phyloP scores from a whole-genome alignment of 2,888 invertebrate genomes.

The Lycaena phlaeas region DNA sequence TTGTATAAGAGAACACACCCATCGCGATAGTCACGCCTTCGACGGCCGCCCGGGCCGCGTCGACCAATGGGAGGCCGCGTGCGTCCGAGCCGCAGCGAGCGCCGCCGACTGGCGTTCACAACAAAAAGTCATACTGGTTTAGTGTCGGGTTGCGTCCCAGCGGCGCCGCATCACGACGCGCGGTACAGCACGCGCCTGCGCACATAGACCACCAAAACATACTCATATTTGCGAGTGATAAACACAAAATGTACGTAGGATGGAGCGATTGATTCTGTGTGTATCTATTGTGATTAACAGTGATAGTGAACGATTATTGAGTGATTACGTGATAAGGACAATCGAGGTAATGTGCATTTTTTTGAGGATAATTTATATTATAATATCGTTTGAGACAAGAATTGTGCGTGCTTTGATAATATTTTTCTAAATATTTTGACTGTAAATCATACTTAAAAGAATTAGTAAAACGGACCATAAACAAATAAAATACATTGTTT shows the following conservation, averaged over 20 bases:
- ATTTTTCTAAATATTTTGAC: too few species aligned
- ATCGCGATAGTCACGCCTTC: slow-evolving; percentile 45
- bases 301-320: slow-evolving; percentile 61
- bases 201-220: slow-evolving; percentile 28
- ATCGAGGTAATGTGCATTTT: slow-evolving; percentile 42
- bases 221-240: slow-evolving; percentile 49
- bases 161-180: slow-evolving; percentile 64
- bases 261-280: slow-evolving; percentile 67
- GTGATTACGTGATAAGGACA: slow-evolving; percentile 60
- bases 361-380: slow-evolving; percentile 5
- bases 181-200: slow-evolving; percentile 39
- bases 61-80: slow-evolving; percentile 33
- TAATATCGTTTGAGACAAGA: too few species aligned
- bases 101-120: slow-evolving; percentile 50
- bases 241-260: slow-evolving; percentile 55
- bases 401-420: too few species aligned
- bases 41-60: slow-evolving; percentile 37
- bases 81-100: slow-evolving; percentile 32
- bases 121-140: slow-evolving; percentile 70
- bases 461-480: too few species aligned
- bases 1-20: slow-evolving; percentile 68
- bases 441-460: too few species aligned
- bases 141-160: slow-evolving; percentile 74
- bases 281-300: slow-evolving; percentile 61
- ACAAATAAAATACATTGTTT: too few species aligned